phyloP scores from a whole-genome alignment of 2,797 vertebrate species.

The Coranthus polyacanthus region DNA sequence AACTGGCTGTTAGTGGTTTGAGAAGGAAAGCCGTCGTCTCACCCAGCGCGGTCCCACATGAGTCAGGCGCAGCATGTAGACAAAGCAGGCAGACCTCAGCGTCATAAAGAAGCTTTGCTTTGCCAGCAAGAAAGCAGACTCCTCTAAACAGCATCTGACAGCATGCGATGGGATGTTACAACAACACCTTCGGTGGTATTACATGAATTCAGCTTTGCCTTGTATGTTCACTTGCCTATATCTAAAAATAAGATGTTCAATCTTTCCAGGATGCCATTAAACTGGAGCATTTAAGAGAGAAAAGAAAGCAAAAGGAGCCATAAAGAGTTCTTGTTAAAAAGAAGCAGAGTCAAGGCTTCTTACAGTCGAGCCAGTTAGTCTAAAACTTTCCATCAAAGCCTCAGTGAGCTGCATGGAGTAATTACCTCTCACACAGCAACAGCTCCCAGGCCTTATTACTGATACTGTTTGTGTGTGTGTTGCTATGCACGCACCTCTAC shows the following conservation, averaged over 20 bases:
- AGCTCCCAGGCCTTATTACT: slow-evolving; percentile 77
- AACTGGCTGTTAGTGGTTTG: slow-evolving; percentile 81
- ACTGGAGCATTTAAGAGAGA: slow-evolving; percentile 53
- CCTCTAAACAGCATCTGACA: slow-evolving; percentile 9
- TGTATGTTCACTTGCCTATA: slow-evolving; percentile 1
- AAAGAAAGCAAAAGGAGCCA: slow-evolving; percentile 60
- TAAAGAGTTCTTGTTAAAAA: slow-evolving; percentile 73
- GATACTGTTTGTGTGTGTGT: slow-evolving; percentile 60
- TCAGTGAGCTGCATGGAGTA: slow-evolving; percentile 70
- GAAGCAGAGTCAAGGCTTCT: slow-evolving; percentile 61
- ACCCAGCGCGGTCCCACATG: slow-evolving; percentile 72
- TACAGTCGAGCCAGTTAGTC: slow-evolving; percentile 74
- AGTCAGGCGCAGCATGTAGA: slow-evolving; percentile 67
- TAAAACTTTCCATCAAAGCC: slow-evolving; percentile 82
- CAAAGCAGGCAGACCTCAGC: slow-evolving; percentile 68
- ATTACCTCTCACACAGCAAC: slow-evolving; percentile 76
- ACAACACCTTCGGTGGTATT: not conserved
- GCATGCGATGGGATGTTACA: not conserved
- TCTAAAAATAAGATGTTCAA: slow-evolving; percentile 24
- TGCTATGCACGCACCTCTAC: too few species aligned
- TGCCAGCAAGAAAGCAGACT: slow-evolving; percentile 28
- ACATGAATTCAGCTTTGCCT: slow-evolving; percentile 11
- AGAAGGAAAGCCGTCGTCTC: slow-evolving; percentile 74
- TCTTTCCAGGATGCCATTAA: slow-evolving; percentile 54
- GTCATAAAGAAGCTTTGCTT: slow-evolving; percentile 47